Conservation (phyloP, 2,113 vertebrate species). For the Lepus timidus region DNA sequence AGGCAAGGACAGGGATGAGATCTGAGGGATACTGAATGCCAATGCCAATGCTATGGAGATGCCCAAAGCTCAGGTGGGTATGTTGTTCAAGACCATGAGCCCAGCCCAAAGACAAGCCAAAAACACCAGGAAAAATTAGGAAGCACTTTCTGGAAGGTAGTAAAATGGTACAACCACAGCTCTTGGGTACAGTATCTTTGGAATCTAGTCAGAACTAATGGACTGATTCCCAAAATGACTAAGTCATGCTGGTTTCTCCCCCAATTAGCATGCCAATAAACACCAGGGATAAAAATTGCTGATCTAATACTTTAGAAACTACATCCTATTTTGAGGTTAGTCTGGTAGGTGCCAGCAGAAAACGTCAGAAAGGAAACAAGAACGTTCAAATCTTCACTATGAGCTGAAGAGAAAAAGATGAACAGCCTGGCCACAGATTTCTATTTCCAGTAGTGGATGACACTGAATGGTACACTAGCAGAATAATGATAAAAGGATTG, state of each 20-base stretch:
- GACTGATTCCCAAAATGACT: not conserved
- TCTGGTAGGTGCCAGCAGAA: not conserved
- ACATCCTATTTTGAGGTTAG: not conserved
- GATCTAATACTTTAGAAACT: not conserved
- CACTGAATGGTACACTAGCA: not conserved
- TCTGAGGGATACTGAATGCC: not conserved
- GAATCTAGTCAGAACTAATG: not conserved
- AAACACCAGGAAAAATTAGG: not conserved
- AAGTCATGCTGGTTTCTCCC: not conserved
- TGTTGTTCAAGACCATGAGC: not conserved
- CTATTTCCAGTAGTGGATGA: slow-evolving; percentile 4
- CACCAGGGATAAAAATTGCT: not conserved
- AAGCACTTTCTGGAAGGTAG: not conserved
- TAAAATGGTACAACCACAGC: not conserved
- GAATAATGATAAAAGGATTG: not conserved
- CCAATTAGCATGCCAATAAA: not conserved
- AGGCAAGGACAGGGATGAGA: not conserved
- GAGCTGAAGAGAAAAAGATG: not conserved
- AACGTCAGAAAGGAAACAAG: slow-evolving; percentile 9
- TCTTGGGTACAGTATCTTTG: not conserved
- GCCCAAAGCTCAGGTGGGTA: not conserved
- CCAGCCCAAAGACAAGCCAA: not conserved
- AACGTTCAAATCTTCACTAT: not conserved
- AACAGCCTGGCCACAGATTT: not conserved
- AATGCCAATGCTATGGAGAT: not conserved